phyloP scores from a whole-genome alignment of 37 sponge, comb jelly and placozoan genomes.

The Ianthella basta region DNA sequence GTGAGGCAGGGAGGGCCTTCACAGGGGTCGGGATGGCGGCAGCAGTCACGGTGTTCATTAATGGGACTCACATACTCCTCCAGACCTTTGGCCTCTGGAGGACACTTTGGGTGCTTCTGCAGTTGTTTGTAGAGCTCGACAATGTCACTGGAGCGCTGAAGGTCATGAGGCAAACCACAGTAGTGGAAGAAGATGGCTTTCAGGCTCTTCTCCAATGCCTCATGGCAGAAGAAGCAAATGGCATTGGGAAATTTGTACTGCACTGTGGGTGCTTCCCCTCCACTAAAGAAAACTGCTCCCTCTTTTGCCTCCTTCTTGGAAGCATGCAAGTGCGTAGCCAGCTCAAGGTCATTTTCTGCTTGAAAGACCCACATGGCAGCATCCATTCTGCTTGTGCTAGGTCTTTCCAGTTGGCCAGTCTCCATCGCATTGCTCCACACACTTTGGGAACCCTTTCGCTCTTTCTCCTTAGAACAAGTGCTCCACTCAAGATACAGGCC shows the following conservation, averaged over 20 bases:
- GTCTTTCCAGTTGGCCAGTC: background rate
- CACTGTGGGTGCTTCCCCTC: background rate
- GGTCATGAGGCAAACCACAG: slow-evolving; percentile 27
- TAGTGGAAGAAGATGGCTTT: slow-evolving; percentile 55
- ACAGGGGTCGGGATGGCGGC: slow-evolving; percentile 46
- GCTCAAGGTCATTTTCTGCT: slow-evolving; percentile 5
- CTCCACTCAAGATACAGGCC: no score
- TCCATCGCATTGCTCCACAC: background rate
- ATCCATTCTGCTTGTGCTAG: background rate
- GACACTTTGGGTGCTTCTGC: background rate
- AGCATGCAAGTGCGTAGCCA: background rate
- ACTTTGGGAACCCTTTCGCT: no score
- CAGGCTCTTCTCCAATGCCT: slow-evolving; percentile 64
- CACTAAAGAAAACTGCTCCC: background rate
- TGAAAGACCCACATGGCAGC: background rate
- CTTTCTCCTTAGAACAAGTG: no score
- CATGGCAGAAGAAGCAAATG: slow-evolving; percentile 75
- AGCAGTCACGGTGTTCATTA: slow-evolving; percentile 43
- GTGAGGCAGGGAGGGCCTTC: no score
- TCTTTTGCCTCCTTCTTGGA: background rate
- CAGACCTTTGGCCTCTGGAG: background rate
- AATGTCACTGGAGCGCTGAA: slow-evolving; percentile 11
- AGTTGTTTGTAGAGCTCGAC: slow-evolving; percentile 28
- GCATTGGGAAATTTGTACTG: slow-evolving; percentile 40
- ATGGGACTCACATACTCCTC: slow-evolving; percentile 38